Conservation (phyloP, 1,140 invertebrate genomes). For the Drosophila trapezifrons region DNA sequence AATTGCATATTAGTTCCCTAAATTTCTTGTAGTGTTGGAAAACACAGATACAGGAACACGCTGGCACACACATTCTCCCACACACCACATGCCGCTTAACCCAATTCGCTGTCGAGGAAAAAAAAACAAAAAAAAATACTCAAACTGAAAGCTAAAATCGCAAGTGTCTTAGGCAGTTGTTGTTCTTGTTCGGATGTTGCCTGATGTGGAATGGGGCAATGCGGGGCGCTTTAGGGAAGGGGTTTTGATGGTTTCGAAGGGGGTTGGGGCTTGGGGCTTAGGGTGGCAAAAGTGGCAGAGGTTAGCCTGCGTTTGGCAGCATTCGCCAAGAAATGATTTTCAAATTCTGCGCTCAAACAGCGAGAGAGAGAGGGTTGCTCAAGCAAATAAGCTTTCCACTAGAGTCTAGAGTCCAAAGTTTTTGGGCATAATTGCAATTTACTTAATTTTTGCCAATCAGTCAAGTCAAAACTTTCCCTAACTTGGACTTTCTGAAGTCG, state of each 20-base stretch:
- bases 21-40: not conserved
- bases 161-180: constrained; percentile 72
- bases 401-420: not conserved
- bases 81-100: constrained; percentile 70
- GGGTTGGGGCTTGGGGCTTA: not conserved
- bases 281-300: constrained; percentile 7
- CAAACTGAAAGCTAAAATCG: constrained; percentile 54
- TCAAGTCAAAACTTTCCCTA: not conserved
- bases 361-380: constrained; percentile 39
- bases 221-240: not conserved
- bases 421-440: not conserved
- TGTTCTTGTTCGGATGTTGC: constrained; percentile 40
- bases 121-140: constrained; percentile 30
- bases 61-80: constrained; percentile 17
- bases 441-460: constrained; percentile 4
- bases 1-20: no score
- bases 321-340: constrained; percentile 68
- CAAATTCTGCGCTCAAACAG: constrained; percentile 34
- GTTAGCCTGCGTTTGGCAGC: constrained; percentile 61
- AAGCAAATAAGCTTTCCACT: constrained; percentile 15
- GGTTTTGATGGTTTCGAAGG: not conserved
- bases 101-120: constrained; percentile 59
- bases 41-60: constrained; percentile 20
- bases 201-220: constrained; percentile 7
- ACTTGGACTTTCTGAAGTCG: not conserved